Evolutionary conservation across 2,797 vertebrate species (phyloP).

Genomic region (Tangara arthus): DNA sequence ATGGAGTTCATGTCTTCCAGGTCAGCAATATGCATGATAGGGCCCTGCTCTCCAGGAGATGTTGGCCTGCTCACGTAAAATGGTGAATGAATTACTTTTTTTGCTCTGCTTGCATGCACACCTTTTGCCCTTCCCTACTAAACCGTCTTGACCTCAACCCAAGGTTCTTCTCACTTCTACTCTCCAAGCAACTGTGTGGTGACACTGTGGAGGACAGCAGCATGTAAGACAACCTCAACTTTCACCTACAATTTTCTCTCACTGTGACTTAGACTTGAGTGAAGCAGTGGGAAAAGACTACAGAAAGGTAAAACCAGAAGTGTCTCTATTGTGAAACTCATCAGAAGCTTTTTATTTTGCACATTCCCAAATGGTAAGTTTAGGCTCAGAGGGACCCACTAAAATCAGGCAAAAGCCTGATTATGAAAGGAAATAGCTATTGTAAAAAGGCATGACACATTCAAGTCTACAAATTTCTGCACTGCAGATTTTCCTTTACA

Average conservation of each 20-base stretch:
- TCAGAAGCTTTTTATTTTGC: background rate
- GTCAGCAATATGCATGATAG: accelerated
- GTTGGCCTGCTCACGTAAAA: background rate
- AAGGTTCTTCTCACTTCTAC: background rate
- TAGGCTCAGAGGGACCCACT: background rate
- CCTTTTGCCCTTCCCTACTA: background rate
- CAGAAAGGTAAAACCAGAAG: background rate
- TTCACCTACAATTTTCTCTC: background rate
- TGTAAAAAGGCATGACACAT: background rate
- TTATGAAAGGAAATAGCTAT: background rate
- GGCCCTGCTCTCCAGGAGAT: background rate
- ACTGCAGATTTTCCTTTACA: background rate
- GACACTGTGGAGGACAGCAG: background rate
- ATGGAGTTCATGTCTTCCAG: background rate
- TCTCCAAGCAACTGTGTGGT: background rate
- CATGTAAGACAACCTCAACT: background rate
- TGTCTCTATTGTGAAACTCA: background rate
- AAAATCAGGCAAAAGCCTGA: background rate
- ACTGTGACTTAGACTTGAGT: background rate
- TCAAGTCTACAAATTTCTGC: background rate
- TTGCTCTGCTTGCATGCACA: background rate
- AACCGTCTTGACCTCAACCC: background rate
- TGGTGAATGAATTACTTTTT: background rate
- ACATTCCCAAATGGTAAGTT: background rate
- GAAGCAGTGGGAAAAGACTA: background rate